Percentiles rank a stretch among this genome's conserved stretches.
phyloP scores from a whole-genome alignment of 2,888 invertebrate genomes.

The Ramazzottius varieornatus region DNA sequence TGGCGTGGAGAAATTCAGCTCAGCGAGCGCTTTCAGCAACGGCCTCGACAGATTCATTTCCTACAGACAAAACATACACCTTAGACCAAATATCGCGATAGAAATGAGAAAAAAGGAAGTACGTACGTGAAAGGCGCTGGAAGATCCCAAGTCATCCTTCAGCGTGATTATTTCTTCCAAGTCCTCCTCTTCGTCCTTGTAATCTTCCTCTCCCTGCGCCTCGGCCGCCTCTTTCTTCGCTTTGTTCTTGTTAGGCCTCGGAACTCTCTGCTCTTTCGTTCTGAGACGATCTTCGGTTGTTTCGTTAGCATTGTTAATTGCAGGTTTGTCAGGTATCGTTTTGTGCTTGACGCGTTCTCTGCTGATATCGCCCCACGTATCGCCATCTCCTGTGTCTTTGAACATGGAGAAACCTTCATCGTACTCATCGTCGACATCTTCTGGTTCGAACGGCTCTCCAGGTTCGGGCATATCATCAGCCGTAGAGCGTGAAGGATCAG shows the following conservation, averaged over 20 bases:
- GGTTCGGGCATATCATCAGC: too few species aligned
- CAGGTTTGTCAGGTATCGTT: neutral
- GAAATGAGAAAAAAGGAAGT: neutral
- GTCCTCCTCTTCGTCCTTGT: neutral
- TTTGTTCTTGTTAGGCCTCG: neutral
- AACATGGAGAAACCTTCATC: neutral
- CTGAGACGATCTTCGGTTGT: neutral
- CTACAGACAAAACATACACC: conserved; percentile 19
- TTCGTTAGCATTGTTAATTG: neutral
- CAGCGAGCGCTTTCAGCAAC: conserved; percentile 59
- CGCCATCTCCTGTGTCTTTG: neutral
- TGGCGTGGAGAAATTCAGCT: conserved; percentile 66
- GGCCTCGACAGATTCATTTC: conserved; percentile 91
- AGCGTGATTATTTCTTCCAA: neutral
- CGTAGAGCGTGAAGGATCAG: too few species aligned
- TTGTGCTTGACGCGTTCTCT: neutral
- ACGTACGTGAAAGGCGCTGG: neutral
- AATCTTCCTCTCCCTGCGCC: neutral
- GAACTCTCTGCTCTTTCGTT: neutral
- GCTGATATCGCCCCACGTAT: neutral
- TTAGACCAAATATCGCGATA: too few species aligned
- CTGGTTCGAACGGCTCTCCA: neutral
- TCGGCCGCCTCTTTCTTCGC: neutral
- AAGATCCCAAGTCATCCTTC: neutral
- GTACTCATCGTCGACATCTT: neutral